Evolutionary conservation across 1,140 invertebrate species (phyloP), one percentile per base, ranked within the genome.

Genomic region (Drosophila subpulchrella): DNA sequence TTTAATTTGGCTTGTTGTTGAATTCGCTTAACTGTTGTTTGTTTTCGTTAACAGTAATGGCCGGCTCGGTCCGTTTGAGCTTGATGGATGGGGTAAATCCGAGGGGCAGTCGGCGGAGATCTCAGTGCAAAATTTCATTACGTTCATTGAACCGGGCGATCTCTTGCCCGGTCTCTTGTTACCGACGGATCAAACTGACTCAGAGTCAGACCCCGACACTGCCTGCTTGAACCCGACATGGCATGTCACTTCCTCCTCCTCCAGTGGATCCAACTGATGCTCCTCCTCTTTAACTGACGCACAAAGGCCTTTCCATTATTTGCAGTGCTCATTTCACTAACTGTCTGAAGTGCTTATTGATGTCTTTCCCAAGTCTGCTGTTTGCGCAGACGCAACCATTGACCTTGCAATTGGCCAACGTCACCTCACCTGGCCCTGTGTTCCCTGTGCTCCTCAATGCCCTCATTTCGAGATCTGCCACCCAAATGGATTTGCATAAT

Each of bases 31-130:
- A 88, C 82, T 86, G 78, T 85, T 86, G 74, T 82, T 85, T 85
- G 78, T 85, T 85, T 85, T 86, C 58, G 82, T 88, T 88, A 86
- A 88, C 83, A 78, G 84, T 88, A 88, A 83, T 88, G 83, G 71
- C 71, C 66, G 51, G 71, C 56, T 47, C 41, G 55, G 24, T 36
- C 38, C 66, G 67, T 20, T 24, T n/a, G 53, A 46, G 42, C 15
- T 15, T 7, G 41, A 46, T 46, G 34, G 24, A 17, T 36, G 20
- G 38, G 3, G 32, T 34, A 6, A 24, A 15, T n/a, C 11, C 10
- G 6, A 32, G 30, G 34, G 13, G 17, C 13, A 3, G 17, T n/a
- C n/a, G 36, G 41, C 5, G 53, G 53, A 7, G n/a, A 36, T 24
- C 39, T 68, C 63, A 17, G 50, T 36, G 65, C 24, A 71, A 67